Percentiles rank a stretch among this genome's conserved stretches.
Conservation (phyloP, 2,113 vertebrate species). For the Megaceryle maxima region DNA sequence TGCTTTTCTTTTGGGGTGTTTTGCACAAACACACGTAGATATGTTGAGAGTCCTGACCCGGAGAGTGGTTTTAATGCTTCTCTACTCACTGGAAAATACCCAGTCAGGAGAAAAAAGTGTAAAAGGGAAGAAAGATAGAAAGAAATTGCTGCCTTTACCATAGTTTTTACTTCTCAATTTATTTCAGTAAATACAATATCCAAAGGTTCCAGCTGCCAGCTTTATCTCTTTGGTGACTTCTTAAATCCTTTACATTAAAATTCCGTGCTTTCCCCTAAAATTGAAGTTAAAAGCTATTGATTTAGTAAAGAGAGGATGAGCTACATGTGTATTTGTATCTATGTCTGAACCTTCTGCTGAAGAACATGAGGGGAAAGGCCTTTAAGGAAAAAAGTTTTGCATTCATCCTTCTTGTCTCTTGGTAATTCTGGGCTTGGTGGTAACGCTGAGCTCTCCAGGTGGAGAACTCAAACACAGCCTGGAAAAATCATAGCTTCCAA, state of each 20-base stretch:
- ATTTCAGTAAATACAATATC: background rate
- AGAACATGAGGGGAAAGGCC: background rate
- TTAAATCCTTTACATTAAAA: slow-evolving; percentile 15
- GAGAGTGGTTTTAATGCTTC: background rate
- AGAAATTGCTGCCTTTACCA: background rate
- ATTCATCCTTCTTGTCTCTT: background rate
- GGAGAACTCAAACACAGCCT: background rate
- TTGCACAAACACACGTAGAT: fast-evolving
- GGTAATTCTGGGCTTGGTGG: background rate
- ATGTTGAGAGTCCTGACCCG: background rate
- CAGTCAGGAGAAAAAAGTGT: background rate
- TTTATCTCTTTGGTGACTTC: background rate
- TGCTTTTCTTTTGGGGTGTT: background rate
- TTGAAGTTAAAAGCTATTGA: background rate
- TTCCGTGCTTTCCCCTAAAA: background rate
- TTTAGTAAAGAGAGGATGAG: background rate
- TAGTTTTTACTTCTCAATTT: background rate
- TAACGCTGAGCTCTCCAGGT: background rate
- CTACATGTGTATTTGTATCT: background rate
- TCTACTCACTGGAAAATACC: background rate
- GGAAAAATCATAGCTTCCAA: background rate
- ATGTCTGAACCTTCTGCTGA: background rate
- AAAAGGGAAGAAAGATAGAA: too few species aligned
- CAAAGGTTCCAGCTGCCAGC: background rate
- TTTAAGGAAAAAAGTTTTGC: background rate